Percentiles rank a stretch among this genome's conserved stretches.
phyloP scores from a whole-genome alignment of 1,140 invertebrate genomes.

The Phymastichus coffea region DNA sequence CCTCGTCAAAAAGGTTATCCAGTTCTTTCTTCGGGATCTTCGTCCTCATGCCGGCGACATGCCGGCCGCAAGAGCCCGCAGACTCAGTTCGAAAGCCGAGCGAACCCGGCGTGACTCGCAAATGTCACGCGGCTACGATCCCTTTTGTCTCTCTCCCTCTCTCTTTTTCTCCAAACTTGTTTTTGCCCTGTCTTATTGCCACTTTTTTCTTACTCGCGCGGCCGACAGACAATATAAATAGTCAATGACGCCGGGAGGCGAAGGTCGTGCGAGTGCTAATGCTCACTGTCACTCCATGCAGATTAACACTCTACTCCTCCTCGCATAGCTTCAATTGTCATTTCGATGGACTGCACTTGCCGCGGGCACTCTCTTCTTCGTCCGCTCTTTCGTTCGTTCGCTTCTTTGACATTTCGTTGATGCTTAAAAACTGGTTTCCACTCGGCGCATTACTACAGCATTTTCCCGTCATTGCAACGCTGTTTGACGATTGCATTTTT shows the following conservation, averaged over 20 bases:
- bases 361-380: neutral
- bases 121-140: slow-evolving; percentile 26
- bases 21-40: slow-evolving; percentile 48
- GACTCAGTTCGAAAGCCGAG: too few species aligned
- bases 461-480: too few species aligned
- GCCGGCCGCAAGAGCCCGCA: slow-evolving; percentile 37
- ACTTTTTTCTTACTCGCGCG: slow-evolving; percentile 29
- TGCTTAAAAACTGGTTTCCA: too few species aligned
- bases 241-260: slow-evolving; percentile 39
- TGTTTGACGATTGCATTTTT: too few species aligned
- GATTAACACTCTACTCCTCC: slow-evolving; percentile 33
- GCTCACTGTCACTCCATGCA: slow-evolving; percentile 32
- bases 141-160: neutral
- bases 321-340: neutral
- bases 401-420: too few species aligned
- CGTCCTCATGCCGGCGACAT: slow-evolving; percentile 49
- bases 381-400: too few species aligned
- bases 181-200: slow-evolving; percentile 19
- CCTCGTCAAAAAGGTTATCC: slow-evolving; percentile 53
- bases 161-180: slow-evolving; percentile 7
- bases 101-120: neutral
- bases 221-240: slow-evolving; percentile 39
- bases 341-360: neutral
- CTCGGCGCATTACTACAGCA: too few species aligned
- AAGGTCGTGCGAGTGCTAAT: slow-evolving; percentile 38